Evolutionary conservation across 2,797 vertebrate species (phyloP), one percentile per base, ranked within the genome.

Genomic region (Esox lucius): DNA sequence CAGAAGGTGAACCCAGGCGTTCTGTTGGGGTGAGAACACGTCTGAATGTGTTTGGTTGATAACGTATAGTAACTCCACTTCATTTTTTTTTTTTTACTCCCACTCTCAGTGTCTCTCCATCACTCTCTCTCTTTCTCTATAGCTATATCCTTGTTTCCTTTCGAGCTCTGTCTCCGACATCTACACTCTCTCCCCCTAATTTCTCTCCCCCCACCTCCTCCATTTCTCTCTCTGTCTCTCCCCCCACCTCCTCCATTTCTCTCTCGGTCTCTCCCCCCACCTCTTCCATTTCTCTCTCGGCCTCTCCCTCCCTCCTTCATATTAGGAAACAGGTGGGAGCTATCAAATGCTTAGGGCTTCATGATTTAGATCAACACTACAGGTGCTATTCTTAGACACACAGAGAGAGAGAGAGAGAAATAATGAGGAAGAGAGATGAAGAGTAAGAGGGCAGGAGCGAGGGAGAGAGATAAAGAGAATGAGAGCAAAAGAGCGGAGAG

Each of bases 381-480:
- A 85, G 86, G 82, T 86, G 86, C 85, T 90, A 89, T 91, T 91
- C 88, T 86, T 80, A 83, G 86, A 80, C 72, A 76, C 77, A 70
- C 68, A 35, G 74, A 82, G 80, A 46, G 42, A 9, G 9, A 42
- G 9, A 46, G 11, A 46, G 9, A 13, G 42, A 12, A 5, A 46
- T 3, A 46, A 9, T 42, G 39, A 13, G 42, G 42, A 46, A 46
- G 9, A 46, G 12, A 46, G 3, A 72, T 68, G 42, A 46, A 46
- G 9, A 46, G 42, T 11, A 42, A 46, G 42, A 46, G 42, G 12
- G 42, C 9, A 13, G 12, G 42, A 46, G 11, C 46, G 42, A 42
- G 39, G 9, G 9, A 68, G 73, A 77, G 79, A 80, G 72, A 83
- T 81, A 78, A 66, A 80, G 77, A 72, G 69, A 77, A 59, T 5